These are phyloP conservation scores for Aurelia sp. DNA, from an alignment of 30 jellyfish, hydroid and myxozoan genomes.

Conservation along the genomic window DNA sequence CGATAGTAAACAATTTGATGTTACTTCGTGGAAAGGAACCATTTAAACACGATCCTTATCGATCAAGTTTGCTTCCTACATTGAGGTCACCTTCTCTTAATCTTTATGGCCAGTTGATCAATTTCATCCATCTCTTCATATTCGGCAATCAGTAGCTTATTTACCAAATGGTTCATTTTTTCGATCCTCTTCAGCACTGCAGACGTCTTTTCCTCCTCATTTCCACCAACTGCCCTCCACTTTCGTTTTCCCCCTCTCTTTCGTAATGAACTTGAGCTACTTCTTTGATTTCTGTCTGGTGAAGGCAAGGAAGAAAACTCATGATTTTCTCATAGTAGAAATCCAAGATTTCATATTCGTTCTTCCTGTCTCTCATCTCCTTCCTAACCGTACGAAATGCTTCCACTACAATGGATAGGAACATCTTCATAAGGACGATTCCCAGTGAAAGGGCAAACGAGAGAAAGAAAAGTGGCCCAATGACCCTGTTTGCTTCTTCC, in stretches of 20 bases:
- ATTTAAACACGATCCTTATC: no score
- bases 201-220: neutral
- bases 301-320: conserved; percentile 51
- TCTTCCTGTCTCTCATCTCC: conserved; percentile 34
- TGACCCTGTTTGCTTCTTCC: conserved; percentile 32
- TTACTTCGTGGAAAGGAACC: no score
- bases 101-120: conserved; percentile 6
- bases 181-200: conserved; percentile 32
- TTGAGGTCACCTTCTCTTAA: no score
- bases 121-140: conserved; percentile 23
- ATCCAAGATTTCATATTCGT: conserved; percentile 73
- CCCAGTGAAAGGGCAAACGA: conserved; percentile 46
- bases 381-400: conserved; percentile 69
- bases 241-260: neutral
- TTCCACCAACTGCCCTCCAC: neutral
- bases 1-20: no score
- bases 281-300: neutral
- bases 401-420: conserved; percentile 66
- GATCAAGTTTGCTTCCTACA: no score
- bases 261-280: neutral
- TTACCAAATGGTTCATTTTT: conserved; percentile 14
- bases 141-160: conserved; percentile 15
- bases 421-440: conserved; percentile 73
- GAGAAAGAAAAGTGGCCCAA: conserved; percentile 78
- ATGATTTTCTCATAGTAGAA: conserved; percentile 32